These are phyloP conservation scores for Sarotherodon lohbergeri DNA, from an alignment of 2,113 vertebrate species.

Conservation along the genomic window DNA sequence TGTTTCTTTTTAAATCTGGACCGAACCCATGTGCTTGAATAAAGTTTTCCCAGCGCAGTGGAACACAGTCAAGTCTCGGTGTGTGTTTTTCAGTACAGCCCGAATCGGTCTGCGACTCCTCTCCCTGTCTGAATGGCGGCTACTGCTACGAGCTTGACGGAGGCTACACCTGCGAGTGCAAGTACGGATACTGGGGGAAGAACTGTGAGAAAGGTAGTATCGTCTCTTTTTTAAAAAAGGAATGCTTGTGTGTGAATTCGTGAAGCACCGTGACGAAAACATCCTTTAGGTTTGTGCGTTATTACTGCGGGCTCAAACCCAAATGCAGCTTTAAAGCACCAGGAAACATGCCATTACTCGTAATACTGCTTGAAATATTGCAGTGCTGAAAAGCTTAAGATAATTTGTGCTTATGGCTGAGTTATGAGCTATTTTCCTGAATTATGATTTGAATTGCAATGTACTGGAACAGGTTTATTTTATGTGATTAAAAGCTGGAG, in stretches of 20 bases:
- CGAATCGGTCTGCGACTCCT: constrained; percentile 89
- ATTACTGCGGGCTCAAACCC: background rate
- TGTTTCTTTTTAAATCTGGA: background rate
- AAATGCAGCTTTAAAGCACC: constrained; percentile 10
- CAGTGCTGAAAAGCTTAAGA: constrained; percentile 29
- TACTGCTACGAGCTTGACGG: constrained; percentile 84
- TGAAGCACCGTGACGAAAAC: background rate
- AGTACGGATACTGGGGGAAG: constrained; percentile 82
- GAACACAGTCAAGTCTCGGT: constrained; percentile 67
- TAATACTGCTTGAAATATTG: constrained; percentile 44
- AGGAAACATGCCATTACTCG: constrained; percentile 34
- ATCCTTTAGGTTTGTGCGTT: background rate
- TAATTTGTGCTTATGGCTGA: constrained; percentile 30
- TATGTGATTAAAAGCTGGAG: background rate
- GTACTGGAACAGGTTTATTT: constrained; percentile 33
- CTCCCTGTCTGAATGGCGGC: constrained; percentile 92
- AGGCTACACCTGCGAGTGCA: constrained; percentile 87
- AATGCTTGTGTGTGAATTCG: background rate
- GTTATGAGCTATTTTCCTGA: constrained; percentile 27
- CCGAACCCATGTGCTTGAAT: background rate
- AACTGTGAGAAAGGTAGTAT: constrained; percentile 91
- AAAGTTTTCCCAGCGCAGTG: constrained; percentile 21
- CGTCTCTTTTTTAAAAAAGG: background rate
- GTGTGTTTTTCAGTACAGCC: constrained; percentile 84
- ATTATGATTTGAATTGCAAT: constrained; percentile 11